Conservation (phyloP, 2,888 invertebrate genomes). For the Dioctria linearis region DNA sequence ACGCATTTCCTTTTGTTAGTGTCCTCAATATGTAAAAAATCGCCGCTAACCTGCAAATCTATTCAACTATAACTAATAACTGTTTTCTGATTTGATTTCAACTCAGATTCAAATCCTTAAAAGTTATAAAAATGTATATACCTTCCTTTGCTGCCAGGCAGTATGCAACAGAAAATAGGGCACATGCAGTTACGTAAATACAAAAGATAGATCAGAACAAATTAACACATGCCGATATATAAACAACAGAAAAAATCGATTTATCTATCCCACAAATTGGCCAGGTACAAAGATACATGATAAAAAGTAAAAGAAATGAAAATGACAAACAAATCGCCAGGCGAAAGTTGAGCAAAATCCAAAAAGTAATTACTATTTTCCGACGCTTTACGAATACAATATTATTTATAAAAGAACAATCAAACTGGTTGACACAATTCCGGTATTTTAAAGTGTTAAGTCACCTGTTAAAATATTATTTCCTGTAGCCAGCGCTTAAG, state of each 20-base stretch:
- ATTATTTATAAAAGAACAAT: conserved; percentile 23
- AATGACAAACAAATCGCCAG: background rate
- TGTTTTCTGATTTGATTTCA: too few species aligned
- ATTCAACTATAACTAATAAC: too few species aligned
- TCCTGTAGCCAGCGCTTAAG: background rate
- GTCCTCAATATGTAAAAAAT: too few species aligned
- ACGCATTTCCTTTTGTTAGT: too few species aligned
- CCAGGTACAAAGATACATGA: conserved; percentile 24
- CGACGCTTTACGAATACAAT: background rate
- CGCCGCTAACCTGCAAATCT: too few species aligned
- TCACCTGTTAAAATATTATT: conserved; percentile 49
- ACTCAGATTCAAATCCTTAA: too few species aligned
- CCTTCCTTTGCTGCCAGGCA: too few species aligned
- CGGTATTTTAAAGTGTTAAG: conserved; percentile 49
- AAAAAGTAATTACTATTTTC: background rate
- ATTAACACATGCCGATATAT: conserved; percentile 41
- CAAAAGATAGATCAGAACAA: background rate
- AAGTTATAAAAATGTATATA: too few species aligned
- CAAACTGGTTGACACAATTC: conserved; percentile 51
- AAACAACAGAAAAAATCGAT: conserved; percentile 47
- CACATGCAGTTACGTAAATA: conserved; percentile 34
- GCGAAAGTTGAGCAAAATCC: conserved; percentile 29
- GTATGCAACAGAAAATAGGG: conserved; percentile 10
- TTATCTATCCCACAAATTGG: conserved; percentile 2
- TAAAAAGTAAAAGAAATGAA: background rate